These are phyloP conservation scores for Gadopsis marmoratus DNA, from an alignment of 2,797 vertebrate species.

Conservation along the genomic window DNA sequence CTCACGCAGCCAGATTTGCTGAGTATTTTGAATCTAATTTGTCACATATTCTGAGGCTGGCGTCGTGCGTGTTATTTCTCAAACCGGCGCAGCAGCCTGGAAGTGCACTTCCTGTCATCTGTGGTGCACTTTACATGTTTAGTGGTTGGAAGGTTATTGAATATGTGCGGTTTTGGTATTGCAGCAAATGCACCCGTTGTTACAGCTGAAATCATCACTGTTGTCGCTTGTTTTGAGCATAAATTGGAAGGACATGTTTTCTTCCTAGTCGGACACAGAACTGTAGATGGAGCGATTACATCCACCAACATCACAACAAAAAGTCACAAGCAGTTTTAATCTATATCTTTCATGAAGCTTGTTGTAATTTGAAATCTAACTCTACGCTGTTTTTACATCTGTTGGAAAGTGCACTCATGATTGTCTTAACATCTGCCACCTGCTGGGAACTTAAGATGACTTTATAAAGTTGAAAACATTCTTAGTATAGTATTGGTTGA, in stretches of 20 bases:
- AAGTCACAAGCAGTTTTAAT: conserved; percentile 1
- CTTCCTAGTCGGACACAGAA: neutral
- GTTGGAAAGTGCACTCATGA: neutral
- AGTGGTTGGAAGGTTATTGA: conserved; percentile 15
- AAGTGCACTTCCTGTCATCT: conserved; percentile 35
- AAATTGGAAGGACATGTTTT: neutral
- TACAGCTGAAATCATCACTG: neutral
- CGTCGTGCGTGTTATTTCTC: neutral
- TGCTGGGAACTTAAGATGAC: neutral
- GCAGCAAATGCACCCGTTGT: conserved; percentile 5
- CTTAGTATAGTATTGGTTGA: neutral
- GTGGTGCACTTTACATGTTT: conserved; percentile 31
- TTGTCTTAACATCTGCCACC: conserved; percentile 1
- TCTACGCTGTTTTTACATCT: neutral
- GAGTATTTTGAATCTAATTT: conserved; percentile 30
- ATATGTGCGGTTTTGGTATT: neutral
- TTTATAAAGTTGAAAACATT: neutral
- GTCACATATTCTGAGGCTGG: conserved; percentile 10
- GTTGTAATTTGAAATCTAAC: neutral
- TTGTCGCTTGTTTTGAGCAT: neutral
- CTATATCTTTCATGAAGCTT: neutral
- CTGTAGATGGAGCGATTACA: neutral
- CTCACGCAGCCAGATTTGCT: conserved; percentile 9
- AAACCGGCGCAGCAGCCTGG: conserved; percentile 9
- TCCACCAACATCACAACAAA: neutral